Evolutionary conservation across 2,888 invertebrate genomes (phyloP).

Genomic region (Hyles lineata): DNA sequence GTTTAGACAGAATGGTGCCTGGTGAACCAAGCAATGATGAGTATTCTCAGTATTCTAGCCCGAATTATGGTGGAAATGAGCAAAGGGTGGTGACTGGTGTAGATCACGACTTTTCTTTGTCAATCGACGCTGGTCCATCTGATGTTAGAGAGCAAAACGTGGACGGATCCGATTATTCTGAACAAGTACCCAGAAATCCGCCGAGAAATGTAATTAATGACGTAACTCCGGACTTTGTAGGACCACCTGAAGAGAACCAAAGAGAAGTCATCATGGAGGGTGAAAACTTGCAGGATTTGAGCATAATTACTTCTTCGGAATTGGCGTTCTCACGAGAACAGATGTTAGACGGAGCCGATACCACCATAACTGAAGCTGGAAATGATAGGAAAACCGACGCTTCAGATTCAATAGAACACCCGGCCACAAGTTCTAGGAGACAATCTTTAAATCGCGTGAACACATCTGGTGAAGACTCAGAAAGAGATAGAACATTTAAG

Average conservation of each 20-base stretch:
- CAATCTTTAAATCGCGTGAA: constrained; percentile 66
- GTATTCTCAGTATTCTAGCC: constrained; percentile 66
- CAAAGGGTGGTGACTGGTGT: constrained; percentile 84
- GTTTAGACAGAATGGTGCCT: constrained; percentile 86
- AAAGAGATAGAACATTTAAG: constrained; percentile 70
- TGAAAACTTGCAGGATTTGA: constrained; percentile 82
- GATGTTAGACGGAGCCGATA: constrained; percentile 79
- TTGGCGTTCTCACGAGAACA: constrained; percentile 76
- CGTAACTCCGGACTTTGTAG: constrained; percentile 56
- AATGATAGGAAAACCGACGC: constrained; percentile 61
- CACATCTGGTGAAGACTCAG: constrained; percentile 78
- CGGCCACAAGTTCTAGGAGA: constrained; percentile 58
- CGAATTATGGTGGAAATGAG: constrained; percentile 73
- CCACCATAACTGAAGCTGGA: constrained; percentile 56
- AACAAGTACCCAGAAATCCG: constrained; percentile 60
- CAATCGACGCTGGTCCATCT: constrained; percentile 61
- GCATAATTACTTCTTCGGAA: constrained; percentile 67
- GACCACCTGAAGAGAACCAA: constrained; percentile 68
- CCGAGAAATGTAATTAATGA: constrained; percentile 60
- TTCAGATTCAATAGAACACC: constrained; percentile 65
- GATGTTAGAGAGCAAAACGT: constrained; percentile 75
- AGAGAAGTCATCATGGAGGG: constrained; percentile 86
- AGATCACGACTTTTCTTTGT: constrained; percentile 71
- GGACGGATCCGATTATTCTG: constrained; percentile 77
- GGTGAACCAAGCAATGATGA: constrained; percentile 85